Conservation (phyloP, 2,113 vertebrate species). For the Plecturocebus donacophilus region DNA sequence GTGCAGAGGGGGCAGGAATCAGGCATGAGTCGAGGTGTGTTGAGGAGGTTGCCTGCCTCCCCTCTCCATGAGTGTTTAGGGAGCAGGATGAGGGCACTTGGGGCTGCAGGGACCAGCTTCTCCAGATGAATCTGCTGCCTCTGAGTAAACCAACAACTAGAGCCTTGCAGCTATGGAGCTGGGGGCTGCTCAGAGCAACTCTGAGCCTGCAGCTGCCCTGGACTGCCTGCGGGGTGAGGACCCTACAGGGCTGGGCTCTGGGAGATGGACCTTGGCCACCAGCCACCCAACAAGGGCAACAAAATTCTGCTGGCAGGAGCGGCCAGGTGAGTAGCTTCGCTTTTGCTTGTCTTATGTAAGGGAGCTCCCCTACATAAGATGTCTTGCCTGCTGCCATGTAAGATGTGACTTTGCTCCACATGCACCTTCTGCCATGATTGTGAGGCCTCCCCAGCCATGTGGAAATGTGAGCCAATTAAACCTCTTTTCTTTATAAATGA, state of each 20-base stretch:
- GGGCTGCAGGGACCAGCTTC: neutral
- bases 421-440: too few species aligned
- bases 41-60: neutral
- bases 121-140: neutral
- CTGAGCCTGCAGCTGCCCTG: neutral
- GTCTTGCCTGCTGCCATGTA: too few species aligned
- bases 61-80: accelerated
- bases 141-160: neutral
- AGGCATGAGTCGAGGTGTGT: accelerated
- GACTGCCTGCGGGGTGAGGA: neutral
- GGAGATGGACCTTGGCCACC: neutral
- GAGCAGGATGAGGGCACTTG: neutral
- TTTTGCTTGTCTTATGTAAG: neutral
- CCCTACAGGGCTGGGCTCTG: neutral
- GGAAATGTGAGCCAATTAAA: too few species aligned
- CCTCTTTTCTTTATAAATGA: too few species aligned
- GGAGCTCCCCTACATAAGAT: too few species aligned
- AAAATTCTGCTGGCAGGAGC: neutral
- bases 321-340: neutral
- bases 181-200: neutral
- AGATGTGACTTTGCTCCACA: too few species aligned
- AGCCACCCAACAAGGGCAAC: neutral
- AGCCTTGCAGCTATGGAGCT: neutral
- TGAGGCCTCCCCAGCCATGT: too few species aligned
- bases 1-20: accelerated